These are phyloP conservation scores for Ursus arctos DNA, from an alignment of 2,113 vertebrate genomes.

Conservation along the genomic window DNA sequence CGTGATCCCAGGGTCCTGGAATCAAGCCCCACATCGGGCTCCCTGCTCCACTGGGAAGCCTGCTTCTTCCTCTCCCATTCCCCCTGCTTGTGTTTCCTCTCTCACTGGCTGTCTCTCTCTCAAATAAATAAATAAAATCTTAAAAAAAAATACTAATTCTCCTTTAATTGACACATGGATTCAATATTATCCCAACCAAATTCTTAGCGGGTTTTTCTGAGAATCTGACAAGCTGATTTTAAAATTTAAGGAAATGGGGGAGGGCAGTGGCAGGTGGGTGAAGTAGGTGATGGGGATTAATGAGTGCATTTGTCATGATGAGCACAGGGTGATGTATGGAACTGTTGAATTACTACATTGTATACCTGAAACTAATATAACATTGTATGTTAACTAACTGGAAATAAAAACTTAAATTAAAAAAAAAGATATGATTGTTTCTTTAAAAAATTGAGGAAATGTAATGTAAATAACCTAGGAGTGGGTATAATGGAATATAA, in stretches of 20 bases:
- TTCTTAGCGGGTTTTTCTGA: background rate
- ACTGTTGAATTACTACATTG: background rate
- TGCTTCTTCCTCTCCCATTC: too few species aligned
- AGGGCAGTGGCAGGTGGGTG: background rate
- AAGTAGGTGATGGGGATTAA: background rate
- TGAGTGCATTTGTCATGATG: background rate
- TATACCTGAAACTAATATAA: background rate
- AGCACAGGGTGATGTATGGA: background rate
- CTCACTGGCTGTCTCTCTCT: too few species aligned
- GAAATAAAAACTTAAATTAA: background rate
- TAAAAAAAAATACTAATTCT: background rate
- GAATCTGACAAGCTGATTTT: background rate
- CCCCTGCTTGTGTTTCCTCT: too few species aligned
- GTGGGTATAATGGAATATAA: background rate
- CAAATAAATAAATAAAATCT: too few species aligned
- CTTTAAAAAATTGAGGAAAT: background rate
- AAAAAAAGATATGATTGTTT: background rate
- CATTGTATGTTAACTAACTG: background rate
- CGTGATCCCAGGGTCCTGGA: too few species aligned
- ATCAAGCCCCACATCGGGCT: too few species aligned
- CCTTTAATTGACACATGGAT: background rate
- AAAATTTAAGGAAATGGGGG: background rate
- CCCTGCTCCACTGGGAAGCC: too few species aligned
- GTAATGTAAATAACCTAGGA: background rate
- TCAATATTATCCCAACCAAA: background rate